Conservation (phyloP, 2,888 invertebrate genomes). For the Diaphora mendica region DNA sequence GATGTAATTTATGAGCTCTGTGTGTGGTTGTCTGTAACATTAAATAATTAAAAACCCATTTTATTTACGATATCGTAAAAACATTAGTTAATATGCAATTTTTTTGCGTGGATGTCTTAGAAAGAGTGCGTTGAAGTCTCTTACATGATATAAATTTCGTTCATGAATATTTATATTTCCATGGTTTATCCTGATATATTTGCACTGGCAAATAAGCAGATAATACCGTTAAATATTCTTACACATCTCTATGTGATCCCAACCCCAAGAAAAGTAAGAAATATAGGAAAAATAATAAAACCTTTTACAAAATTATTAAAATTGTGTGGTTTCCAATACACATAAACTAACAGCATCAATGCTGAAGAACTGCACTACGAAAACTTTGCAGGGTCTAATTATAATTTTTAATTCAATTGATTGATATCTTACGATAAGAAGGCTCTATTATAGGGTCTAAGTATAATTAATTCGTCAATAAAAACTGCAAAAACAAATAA, state of each 20-base stretch:
- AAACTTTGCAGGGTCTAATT: no score
- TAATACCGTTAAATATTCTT: no score
- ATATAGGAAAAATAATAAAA: no score
- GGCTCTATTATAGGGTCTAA: background rate
- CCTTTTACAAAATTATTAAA: no score
- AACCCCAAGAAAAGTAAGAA: no score
- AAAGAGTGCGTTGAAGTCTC: slow-evolving; percentile 14
- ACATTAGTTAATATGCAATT: background rate
- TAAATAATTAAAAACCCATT: slow-evolving; percentile 5
- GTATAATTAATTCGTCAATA: slow-evolving; percentile 9
- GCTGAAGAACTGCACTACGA: no score
- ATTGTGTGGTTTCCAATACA: no score
- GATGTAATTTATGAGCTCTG: slow-evolving; percentile 8
- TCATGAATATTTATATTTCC: background rate
- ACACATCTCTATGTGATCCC: no score
- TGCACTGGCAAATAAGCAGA: no score
- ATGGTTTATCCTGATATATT: no score
- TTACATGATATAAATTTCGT: slow-evolving; percentile 1
- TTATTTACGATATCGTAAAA: slow-evolving; percentile 4
- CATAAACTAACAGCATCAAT: no score
- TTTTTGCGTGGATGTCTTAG: background rate
- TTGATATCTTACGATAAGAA: background rate
- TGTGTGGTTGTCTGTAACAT: slow-evolving; percentile 14
- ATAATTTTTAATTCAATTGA: no score
- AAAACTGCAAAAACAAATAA: slow-evolving; percentile 25